Evolutionary conservation across 2,888 invertebrate species (phyloP).

Genomic region (Litoditis marina): DNA sequence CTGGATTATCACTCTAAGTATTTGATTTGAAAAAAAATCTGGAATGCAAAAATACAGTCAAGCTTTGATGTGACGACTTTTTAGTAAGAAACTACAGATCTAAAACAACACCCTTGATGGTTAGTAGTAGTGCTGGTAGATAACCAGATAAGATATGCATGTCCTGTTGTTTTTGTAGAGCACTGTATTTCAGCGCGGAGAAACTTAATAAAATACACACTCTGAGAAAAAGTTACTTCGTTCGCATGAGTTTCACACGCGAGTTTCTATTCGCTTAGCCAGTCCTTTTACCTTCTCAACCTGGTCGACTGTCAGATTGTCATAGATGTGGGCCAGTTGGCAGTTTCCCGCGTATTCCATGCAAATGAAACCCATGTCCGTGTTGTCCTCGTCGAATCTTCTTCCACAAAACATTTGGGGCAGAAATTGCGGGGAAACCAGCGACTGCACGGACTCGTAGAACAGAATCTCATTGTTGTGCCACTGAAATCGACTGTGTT

Average conservation of each 20-base stretch:
- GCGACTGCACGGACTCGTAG: slow-evolving; percentile 13
- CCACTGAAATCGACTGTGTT: slow-evolving; percentile 27
- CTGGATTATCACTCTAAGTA: not conserved
- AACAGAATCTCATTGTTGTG: slow-evolving; percentile 23
- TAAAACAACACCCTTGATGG: not conserved
- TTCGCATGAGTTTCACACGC: no score
- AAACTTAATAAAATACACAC: no score
- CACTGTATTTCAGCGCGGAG: no score
- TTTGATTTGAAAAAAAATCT: no score
- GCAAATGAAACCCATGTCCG: slow-evolving; percentile 17
- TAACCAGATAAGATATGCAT: no score
- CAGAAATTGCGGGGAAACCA: not conserved
- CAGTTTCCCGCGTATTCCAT: slow-evolving; percentile 20
- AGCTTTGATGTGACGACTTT: no score
- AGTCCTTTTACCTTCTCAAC: slow-evolving; percentile 10
- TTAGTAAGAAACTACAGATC: no score
- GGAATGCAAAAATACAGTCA: no score
- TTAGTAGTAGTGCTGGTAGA: not conserved
- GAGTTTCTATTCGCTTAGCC: no score
- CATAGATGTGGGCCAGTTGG: slow-evolving; percentile 16
- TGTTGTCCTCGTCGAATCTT: slow-evolving; percentile 18
- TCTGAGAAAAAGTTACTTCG: no score
- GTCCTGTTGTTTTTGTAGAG: no score
- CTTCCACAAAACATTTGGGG: slow-evolving; percentile 17
- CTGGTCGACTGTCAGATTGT: slow-evolving; percentile 14